Percentiles rank a stretch among this genome's conserved stretches.
Conservation (phyloP, 2,888 invertebrate species). For the Endomychus coccineus region DNA sequence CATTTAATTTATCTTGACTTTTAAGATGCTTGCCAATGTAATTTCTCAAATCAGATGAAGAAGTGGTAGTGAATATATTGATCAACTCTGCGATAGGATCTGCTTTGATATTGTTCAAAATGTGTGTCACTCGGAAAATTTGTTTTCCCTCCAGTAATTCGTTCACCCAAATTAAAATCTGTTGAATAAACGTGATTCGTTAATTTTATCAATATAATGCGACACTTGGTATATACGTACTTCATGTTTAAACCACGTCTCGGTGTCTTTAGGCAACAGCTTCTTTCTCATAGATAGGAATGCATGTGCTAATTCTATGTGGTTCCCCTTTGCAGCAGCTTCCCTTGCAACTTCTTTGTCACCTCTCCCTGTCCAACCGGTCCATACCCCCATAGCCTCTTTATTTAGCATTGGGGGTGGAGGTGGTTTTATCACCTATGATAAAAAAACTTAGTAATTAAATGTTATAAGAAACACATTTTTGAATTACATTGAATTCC, state of each 20-base stretch:
- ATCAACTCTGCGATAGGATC: constrained; percentile 52
- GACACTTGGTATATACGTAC: constrained; percentile 33
- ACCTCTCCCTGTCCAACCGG: constrained; percentile 56
- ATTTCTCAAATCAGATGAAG: constrained; percentile 53
- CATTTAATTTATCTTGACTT: constrained; percentile 42
- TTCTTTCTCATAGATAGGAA: constrained; percentile 52
- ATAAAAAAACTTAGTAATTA: no score
- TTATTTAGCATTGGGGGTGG: constrained; percentile 35
- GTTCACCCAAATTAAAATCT: constrained; percentile 58
- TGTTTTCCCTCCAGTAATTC: constrained; percentile 56
- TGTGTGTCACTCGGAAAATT: constrained; percentile 57
- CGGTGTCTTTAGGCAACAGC: constrained; percentile 48
- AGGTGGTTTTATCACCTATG: constrained; percentile 22
- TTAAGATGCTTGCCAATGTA: constrained; percentile 60
- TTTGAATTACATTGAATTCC: no score
- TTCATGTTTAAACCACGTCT: constrained; percentile 52
- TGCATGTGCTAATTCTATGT: constrained; percentile 52
- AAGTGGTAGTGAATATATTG: constrained; percentile 52
- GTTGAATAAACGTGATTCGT: constrained; percentile 23
- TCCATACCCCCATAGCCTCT: constrained; percentile 48
- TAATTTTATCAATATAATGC: not conserved
- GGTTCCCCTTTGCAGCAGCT: constrained; percentile 60
- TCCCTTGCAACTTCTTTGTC: constrained; percentile 59
- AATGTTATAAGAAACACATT: no score
- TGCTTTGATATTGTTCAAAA: constrained; percentile 55